Base-by-base conservation (phyloP, 2,888 invertebrate species). In the Hylaea fasciaria region DNA sequence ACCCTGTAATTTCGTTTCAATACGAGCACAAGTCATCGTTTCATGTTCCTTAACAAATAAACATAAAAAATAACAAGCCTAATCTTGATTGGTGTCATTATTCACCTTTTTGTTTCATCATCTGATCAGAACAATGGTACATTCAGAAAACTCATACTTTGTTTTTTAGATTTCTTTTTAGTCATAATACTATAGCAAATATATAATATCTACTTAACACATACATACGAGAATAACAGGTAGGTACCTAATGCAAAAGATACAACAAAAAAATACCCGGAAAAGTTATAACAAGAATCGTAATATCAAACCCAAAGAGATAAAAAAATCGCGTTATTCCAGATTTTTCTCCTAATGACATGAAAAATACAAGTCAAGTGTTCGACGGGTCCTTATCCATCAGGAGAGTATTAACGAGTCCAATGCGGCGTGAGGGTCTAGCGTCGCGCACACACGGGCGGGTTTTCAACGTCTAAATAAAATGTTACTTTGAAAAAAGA, bases 351-450 rank as follows among this genome's bases (percentile, higher is more conserved):
- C 62, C 56, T 69, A 69, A 69, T 69, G 66, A 65, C 60, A 61
- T 57, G 64, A 68, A 66, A 63, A 65, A 63, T 62, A 63, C 65
- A 55, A 60, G 59, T 68, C 52, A 57, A 69, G 69, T 65, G 64
- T 64, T 63, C 52, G 54, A 52, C 22, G 57, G 66, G 53, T 50
- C 66, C 63, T 63, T 61, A 62, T 43, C 66, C 62, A 58, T 69
- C 66, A 64, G 65, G 62, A 47, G 48, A 73, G 74, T 76, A 77
- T 80, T 76, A 78, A 69, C 71, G 68, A 65, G 69, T 63, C 70
- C 79, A 73, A 77, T 78, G 77, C 72, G 57, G 76, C 77, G 76
- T 76, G 70, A 61, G 61, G 56, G 48, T 14, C 54, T 49, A 14
- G 12, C 1, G 45, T 41, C 1, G 14, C 0, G 17, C 11, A 0